Base-by-base conservation (phyloP, 2,888 invertebrate species). In the Torymus tubicola region DNA sequence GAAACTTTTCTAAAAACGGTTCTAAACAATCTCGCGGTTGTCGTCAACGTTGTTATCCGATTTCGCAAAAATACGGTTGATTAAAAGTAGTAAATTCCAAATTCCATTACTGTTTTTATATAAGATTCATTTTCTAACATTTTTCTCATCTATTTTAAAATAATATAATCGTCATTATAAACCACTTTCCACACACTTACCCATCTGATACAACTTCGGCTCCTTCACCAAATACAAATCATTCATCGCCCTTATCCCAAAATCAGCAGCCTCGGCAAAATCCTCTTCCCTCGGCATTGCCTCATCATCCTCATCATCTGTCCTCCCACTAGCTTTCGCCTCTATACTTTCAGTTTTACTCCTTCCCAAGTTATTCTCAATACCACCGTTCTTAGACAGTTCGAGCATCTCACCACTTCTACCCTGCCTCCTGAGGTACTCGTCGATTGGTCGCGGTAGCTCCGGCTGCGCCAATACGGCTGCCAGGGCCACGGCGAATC, bases 211-310 rank as follows among this genome's bases (percentile, higher is more conserved):
- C 87, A 92, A 93, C 81, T 91, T 92, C 85, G 90, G 94, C 90
- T 93, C 94, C 86, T 92, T 93, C 87, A 91, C 91, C 85, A 92
- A 92, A 85, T 94, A 93, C 21, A 95, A 89, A 78, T 95, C 93
- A 83, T 93, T 93, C 93, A 95, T 94, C 82, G 93, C 93, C 84
- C 93, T 92, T 87, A 95, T 91, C 2, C 95, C 95, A 85, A 93
- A 93, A 84, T 94, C 93, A 2, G 94, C 93, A n/a, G 95, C 95
- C 87, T 94, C 93, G 80, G 93, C 89, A n/a, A 95, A 90, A 84
- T 94, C 93, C 78, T 90, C 88, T 69, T 90, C 89, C 55, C 84
- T 84, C 0, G 86, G 83, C 42, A 42, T 42, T 8, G 42, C 42
- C 42, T 8, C 42, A 42, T 31, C 31, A 8, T 80, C 12, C 5